A percentile compares a stretch with the other conserved stretches of the same genome.
These are phyloP conservation scores for Amiota minor DNA, from an alignment of 2,888 invertebrate species.

Conservation along the genomic window DNA sequence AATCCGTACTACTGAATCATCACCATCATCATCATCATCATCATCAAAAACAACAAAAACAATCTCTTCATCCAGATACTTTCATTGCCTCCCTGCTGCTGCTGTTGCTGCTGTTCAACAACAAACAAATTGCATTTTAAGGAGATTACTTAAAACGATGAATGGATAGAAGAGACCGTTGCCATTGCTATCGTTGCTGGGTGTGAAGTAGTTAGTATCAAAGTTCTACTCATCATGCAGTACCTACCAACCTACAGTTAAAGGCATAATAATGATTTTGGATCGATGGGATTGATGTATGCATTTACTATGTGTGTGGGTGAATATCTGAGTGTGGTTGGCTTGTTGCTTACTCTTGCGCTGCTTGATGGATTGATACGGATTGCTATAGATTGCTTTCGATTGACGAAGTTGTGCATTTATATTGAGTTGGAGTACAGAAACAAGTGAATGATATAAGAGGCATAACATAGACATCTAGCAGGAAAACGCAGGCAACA, in stretches of 20 bases:
- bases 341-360: neutral
- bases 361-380: too few species aligned
- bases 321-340: neutral
- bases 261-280: neutral
- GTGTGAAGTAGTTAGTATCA: neutral
- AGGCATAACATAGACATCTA: neutral
- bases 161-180: constrained; percentile 6
- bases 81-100: too few species aligned
- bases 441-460: neutral
- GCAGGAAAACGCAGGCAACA: too few species aligned
- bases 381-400: too few species aligned
- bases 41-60: constrained; percentile 49
- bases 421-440: neutral
- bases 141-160: constrained; percentile 52
- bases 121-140: constrained; percentile 66
- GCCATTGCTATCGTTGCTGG: neutral
- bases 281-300: neutral
- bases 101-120: constrained; percentile 31
- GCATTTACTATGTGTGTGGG: neutral
- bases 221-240: neutral
- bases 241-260: too few species aligned
- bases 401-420: too few species aligned
- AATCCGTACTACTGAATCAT: constrained; percentile 36
- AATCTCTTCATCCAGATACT: too few species aligned
- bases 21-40: constrained; percentile 47